Conservation (phyloP, 2,888 invertebrate species). For the Gortyna flavago region DNA sequence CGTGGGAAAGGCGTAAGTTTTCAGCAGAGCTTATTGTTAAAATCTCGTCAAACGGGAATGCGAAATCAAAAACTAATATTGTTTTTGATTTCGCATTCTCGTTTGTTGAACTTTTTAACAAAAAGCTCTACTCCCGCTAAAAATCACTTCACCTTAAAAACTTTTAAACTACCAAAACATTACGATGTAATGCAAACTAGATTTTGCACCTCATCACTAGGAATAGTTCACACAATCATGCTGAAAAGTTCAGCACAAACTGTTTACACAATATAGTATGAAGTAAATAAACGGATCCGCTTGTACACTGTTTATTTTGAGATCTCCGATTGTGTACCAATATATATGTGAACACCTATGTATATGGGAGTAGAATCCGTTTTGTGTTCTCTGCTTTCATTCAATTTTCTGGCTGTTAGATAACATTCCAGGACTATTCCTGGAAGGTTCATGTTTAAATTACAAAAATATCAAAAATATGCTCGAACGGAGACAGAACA, state of each 20-base stretch:
- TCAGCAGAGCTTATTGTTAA: background rate
- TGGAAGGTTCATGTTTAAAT: background rate
- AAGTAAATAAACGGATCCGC: slow-evolving; percentile 48
- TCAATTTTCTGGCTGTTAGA: background rate
- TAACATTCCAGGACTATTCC: background rate
- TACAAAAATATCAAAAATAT: no score
- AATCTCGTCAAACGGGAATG: background rate
- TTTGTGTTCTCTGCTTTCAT: background rate
- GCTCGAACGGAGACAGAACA: no score
- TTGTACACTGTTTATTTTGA: slow-evolving; percentile 41
- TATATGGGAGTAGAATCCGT: background rate
- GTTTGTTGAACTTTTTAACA: background rate
- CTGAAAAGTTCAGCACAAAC: slow-evolving; percentile 18
- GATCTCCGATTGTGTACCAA: slow-evolving; percentile 25
- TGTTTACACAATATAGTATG: slow-evolving; percentile 29
- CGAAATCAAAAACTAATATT: background rate
- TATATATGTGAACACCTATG: background rate
- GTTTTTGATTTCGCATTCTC: background rate
- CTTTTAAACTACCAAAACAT: background rate
- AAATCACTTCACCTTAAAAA: background rate
- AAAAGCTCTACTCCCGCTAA: background rate
- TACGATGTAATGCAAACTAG: background rate
- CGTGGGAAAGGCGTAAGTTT: background rate
- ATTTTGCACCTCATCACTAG: slow-evolving; percentile 1
- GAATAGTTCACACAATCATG: slow-evolving; percentile 9